These are phyloP conservation scores for Tauraco hartlaubi DNA, from an alignment of 2,797 vertebrate genomes.

Conservation along the genomic window DNA sequence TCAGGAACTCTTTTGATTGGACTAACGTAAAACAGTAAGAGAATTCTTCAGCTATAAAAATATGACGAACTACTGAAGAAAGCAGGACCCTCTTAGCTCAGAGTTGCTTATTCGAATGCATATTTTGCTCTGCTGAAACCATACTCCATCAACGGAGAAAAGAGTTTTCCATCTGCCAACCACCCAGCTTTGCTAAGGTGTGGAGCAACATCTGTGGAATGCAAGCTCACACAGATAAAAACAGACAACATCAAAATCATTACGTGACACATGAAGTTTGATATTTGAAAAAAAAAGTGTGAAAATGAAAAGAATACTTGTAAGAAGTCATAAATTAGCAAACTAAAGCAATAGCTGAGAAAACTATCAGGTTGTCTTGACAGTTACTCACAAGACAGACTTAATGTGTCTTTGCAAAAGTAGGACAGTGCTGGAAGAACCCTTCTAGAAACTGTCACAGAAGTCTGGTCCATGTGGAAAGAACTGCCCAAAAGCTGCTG, in stretches of 20 bases:
- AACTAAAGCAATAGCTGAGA: background rate
- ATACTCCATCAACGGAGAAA: background rate
- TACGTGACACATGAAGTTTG: fast-evolving
- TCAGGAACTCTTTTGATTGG: conserved; percentile 15
- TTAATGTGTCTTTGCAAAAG: background rate
- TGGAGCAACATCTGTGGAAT: background rate
- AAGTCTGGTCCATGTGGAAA: fast-evolving
- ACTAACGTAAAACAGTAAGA: background rate
- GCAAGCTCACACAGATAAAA: background rate
- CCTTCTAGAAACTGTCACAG: background rate
- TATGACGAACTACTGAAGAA: background rate
- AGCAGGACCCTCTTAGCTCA: background rate
- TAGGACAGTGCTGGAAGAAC: background rate
- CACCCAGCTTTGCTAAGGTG: background rate
- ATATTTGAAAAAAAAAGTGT: background rate
- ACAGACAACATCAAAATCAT: background rate
- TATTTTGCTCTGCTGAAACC: background rate
- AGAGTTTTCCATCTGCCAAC: background rate
- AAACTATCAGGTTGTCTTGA: background rate
- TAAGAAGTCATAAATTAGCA: background rate
- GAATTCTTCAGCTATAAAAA: background rate
- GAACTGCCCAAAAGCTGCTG: background rate
- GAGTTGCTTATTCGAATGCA: background rate
- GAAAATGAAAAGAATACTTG: background rate
- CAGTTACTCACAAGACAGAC: background rate